These are phyloP conservation scores for Deilephila porcellus DNA, from an alignment of 2,888 invertebrate species.

Conservation along the genomic window DNA sequence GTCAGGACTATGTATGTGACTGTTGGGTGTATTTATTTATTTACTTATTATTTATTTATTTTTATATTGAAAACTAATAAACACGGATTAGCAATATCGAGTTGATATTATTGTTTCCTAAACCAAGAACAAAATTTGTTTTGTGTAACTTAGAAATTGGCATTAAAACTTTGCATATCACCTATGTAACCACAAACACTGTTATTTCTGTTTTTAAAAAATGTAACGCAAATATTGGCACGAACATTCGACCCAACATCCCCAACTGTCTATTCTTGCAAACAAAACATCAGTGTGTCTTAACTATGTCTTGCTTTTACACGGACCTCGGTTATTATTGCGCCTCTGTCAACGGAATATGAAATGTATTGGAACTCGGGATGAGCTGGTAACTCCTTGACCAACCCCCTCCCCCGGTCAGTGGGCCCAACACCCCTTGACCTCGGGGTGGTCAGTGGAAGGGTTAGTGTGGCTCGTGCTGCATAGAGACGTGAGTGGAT, in stretches of 20 bases:
- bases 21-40: no score
- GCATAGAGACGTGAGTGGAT: conserved; percentile 54
- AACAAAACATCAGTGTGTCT: conserved; percentile 48
- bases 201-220: not conserved
- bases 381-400: conserved; percentile 78
- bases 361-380: conserved; percentile 83
- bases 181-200: no score
- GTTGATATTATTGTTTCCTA: no score
- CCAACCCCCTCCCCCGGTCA: conserved; percentile 50
- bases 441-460: conserved; percentile 68
- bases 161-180: no score
- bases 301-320: conserved; percentile 81
- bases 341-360: conserved; percentile 85
- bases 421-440: conserved; percentile 58
- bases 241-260: not conserved
- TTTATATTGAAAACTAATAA: no score
- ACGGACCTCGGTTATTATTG: conserved; percentile 81
- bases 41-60: no score
- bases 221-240: not conserved
- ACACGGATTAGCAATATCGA: no score
- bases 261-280: conserved; percentile 48
- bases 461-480: conserved; percentile 51
- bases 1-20: no score
- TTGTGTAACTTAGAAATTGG: no score
- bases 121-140: no score